A percentile compares a stretch with the other conserved stretches of the same genome.
phyloP scores from a whole-genome alignment of 1,140 invertebrate genomes.

The Bombus picipes region DNA sequence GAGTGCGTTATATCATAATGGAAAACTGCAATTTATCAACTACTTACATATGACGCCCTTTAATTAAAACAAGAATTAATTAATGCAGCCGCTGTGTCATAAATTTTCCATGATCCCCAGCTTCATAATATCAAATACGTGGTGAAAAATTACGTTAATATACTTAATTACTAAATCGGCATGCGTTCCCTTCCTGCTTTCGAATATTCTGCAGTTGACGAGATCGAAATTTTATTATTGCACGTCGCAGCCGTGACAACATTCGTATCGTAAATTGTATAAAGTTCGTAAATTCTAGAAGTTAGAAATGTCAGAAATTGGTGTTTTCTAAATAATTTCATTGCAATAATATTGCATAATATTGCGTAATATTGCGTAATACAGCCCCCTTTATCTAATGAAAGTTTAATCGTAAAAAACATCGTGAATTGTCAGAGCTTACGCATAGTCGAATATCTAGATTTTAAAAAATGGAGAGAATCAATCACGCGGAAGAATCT shows the following conservation, averaged over 20 bases:
- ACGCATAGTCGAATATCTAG: too few species aligned
- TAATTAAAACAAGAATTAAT: constrained; percentile 41
- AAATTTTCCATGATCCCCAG: neutral
- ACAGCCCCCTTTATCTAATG: too few species aligned
- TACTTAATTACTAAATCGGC: neutral
- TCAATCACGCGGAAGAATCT: neutral
- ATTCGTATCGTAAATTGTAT: neutral
- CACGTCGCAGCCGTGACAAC: neutral
- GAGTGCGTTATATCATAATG: neutral
- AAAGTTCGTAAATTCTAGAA: too few species aligned
- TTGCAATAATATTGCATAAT: too few species aligned
- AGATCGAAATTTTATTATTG: neutral
- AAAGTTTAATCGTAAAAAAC: too few species aligned
- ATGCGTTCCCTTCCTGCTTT: too few species aligned
- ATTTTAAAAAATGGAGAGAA: neutral
- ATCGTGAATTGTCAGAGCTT: too few species aligned
- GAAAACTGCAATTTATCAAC: constrained; percentile 35
- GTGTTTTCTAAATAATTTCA: too few species aligned
- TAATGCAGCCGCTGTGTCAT: neutral
- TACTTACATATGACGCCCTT: constrained; percentile 2
- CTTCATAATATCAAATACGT: neutral
- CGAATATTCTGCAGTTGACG: neutral
- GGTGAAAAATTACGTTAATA: constrained; percentile 9
- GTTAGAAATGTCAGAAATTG: too few species aligned
- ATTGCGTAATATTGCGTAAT: too few species aligned